Percentiles rank a stretch among this genome's conserved stretches.
Evolutionary conservation across 2,888 invertebrate genomes (phyloP).

Genomic region (Eledona agricola): DNA sequence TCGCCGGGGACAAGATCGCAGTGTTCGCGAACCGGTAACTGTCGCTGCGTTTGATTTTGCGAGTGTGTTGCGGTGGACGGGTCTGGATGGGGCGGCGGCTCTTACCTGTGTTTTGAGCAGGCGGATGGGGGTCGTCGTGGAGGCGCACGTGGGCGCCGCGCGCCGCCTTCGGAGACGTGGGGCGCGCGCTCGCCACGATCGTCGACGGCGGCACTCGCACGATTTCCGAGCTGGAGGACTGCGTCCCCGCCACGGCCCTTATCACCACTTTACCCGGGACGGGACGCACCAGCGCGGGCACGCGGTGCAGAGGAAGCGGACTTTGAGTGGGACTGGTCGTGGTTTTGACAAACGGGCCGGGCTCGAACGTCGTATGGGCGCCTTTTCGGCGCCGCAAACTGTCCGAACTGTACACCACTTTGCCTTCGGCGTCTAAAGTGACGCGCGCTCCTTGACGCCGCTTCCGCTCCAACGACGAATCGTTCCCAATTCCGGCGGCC

Average conservation of each 20-base stretch:
- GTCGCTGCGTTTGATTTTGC: conserved; percentile 80
- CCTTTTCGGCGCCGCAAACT: conserved; percentile 82
- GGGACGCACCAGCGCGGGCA: conserved; percentile 61
- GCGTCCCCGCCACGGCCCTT: conserved; percentile 58
- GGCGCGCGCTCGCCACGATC: conserved; percentile 66
- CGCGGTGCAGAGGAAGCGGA: conserved; percentile 63
- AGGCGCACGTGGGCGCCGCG: conserved; percentile 78
- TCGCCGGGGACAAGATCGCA: conserved; percentile 73
- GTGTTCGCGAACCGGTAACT: conserved; percentile 86
- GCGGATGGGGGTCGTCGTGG: conserved; percentile 71
- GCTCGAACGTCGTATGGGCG: conserved; percentile 86
- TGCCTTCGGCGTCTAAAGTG: conserved; percentile 84
- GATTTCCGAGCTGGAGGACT: conserved; percentile 64
- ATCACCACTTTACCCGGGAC: conserved; percentile 68
- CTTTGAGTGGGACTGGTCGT: conserved; percentile 62
- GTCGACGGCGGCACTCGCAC: conserved; percentile 70
- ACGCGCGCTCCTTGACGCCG: conserved; percentile 79
- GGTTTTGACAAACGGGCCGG: conserved; percentile 84
- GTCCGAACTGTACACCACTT: conserved; percentile 88
- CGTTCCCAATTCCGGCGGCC: conserved; percentile 40
- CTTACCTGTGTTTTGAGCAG: conserved; percentile 77
- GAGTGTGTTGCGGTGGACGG: conserved; percentile 43
- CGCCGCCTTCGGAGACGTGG: conserved; percentile 59
- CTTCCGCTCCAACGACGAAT: conserved; percentile 62
- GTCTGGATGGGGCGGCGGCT: conserved; percentile 40